These are phyloP conservation scores for Mythimna vitellina DNA, from an alignment of 2,888 invertebrate genomes.

Conservation along the genomic window DNA sequence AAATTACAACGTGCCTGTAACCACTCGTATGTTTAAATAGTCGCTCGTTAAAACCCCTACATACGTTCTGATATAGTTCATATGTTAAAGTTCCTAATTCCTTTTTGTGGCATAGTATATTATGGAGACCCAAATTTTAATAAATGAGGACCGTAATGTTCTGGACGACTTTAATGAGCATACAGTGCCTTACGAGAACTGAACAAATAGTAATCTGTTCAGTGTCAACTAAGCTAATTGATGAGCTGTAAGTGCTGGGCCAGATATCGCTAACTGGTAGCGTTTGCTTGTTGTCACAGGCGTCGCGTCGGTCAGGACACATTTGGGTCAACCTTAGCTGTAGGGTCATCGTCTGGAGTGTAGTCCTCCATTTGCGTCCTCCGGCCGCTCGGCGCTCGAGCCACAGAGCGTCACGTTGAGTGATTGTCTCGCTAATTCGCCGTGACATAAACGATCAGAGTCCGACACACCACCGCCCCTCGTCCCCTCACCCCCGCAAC, in stretches of 20 bases:
- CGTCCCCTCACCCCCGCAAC: slow-evolving; percentile 40
- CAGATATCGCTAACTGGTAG: slow-evolving; percentile 44
- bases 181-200: slow-evolving; percentile 21
- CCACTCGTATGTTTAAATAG: slow-evolving; percentile 73
- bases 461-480: slow-evolving; percentile 58
- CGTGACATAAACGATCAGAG: slow-evolving; percentile 74
- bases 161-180: slow-evolving; percentile 31
- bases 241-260: slow-evolving; percentile 53
- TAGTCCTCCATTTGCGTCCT: slow-evolving; percentile 82
- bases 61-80: slow-evolving; percentile 42
- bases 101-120: slow-evolving; percentile 34
- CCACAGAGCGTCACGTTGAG: slow-evolving; percentile 78
- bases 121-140: slow-evolving; percentile 39
- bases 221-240: slow-evolving; percentile 43
- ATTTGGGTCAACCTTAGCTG: slow-evolving; percentile 73
- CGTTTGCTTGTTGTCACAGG: slow-evolving; percentile 55
- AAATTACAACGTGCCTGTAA: slow-evolving; percentile 74
- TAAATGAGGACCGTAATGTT: slow-evolving; percentile 30
- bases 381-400: slow-evolving; percentile 68
- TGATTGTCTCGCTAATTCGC: slow-evolving; percentile 86
- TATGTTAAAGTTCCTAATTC: slow-evolving; percentile 56
- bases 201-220: slow-evolving; percentile 46
- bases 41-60: slow-evolving; percentile 67
- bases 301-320: slow-evolving; percentile 64
- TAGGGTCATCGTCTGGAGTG: slow-evolving; percentile 79